Percentiles rank a stretch among this genome's conserved stretches.
These are phyloP conservation scores for Lepidurus arcticus DNA, from an alignment of 1,140 invertebrate species.

Conservation along the genomic window DNA sequence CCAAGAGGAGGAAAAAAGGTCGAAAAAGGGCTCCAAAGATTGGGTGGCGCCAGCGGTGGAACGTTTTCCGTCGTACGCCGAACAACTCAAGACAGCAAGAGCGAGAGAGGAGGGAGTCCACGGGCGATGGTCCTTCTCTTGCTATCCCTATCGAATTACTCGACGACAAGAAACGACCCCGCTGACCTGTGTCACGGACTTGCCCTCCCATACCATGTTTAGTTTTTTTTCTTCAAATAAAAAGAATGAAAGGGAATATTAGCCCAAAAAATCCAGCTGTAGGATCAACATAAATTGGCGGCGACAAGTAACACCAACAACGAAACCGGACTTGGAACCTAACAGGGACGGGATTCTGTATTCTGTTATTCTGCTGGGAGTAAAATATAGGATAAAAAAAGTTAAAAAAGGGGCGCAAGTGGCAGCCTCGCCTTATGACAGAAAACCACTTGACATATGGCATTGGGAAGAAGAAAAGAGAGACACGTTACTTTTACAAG, in stretches of 20 bases:
- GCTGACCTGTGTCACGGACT: slow-evolving; percentile 17
- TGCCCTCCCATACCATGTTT: background rate
- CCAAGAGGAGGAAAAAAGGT: slow-evolving; percentile 9
- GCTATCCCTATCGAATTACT: background rate
- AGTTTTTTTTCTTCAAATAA: background rate
- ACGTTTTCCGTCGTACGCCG: background rate
- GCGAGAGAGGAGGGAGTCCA: background rate
- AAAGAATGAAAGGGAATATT: background rate
- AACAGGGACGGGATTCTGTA: slow-evolving; percentile 14
- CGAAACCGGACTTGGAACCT: slow-evolving; percentile 1
- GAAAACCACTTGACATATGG: slow-evolving; percentile 14
- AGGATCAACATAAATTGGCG: slow-evolving; percentile 19
- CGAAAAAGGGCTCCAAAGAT: background rate
- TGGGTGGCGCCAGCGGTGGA: slow-evolving; percentile 6
- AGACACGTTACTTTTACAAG: slow-evolving; percentile 6
- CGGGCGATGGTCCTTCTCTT: slow-evolving; percentile 1
- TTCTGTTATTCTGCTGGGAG: slow-evolving; percentile 10
- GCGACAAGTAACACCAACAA: slow-evolving; percentile 17
- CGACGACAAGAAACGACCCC: slow-evolving; percentile 12
- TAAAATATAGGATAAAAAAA: background rate
- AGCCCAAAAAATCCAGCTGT: slow-evolving; percentile 10
- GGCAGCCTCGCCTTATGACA: slow-evolving; percentile 9
- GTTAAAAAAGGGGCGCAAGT: background rate
- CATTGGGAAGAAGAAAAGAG: background rate
- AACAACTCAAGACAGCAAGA: background rate